Evolutionary conservation across 2,113 vertebrate species (phyloP).

Genomic region (Channa argus): DNA sequence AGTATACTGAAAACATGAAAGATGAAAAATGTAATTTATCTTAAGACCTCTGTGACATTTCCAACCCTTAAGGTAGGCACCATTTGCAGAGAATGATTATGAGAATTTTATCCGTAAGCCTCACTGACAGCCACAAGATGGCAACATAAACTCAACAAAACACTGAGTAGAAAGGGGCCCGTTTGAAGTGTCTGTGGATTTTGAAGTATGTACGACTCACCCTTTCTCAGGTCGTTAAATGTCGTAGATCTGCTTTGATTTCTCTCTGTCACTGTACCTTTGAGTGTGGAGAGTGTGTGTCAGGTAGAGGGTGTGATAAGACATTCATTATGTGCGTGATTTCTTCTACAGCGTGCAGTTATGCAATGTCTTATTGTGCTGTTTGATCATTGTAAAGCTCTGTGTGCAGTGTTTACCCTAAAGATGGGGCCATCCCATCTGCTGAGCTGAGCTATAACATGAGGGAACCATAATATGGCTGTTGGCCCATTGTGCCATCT

Average conservation of each 20-base stretch:
- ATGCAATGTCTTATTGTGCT: not conserved
- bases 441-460: conserved; percentile 23
- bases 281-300: not conserved
- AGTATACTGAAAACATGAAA: too few relatives aligned
- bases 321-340: not conserved
- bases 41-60: too few relatives aligned
- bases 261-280: not conserved
- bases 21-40: too few relatives aligned
- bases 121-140: conserved; percentile 67
- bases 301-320: not conserved
- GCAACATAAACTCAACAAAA: conserved; percentile 67
- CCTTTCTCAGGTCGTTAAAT: not conserved
- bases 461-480: conserved; percentile 55
- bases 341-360: not conserved
- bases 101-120: not conserved
- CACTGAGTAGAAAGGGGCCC: not conserved
- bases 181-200: not conserved
- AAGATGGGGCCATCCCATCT: conserved; percentile 48
- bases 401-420: conserved; percentile 51
- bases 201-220: not conserved
- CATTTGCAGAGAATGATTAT: not conserved
- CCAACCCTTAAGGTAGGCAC: too few relatives aligned
- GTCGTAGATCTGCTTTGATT: not conserved
- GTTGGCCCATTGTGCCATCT: conserved; percentile 41
- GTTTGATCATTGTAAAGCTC: conserved; percentile 7